Conservation (phyloP, 2,113 vertebrate species). For the Amblyornis subalaris region DNA sequence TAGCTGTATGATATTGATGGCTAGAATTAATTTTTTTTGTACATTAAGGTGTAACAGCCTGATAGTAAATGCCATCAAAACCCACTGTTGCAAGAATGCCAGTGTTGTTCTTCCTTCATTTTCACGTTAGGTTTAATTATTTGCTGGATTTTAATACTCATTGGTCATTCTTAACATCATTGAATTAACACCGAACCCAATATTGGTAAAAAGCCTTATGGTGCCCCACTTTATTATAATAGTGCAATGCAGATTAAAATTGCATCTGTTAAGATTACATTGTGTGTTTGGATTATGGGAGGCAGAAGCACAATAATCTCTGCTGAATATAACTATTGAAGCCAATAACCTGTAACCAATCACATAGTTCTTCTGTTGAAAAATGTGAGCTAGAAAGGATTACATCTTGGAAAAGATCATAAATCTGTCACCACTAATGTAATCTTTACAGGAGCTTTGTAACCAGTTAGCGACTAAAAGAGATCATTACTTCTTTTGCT, state of each 20-base stretch:
- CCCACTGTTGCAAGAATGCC: conserved; percentile 18
- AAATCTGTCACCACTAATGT: conserved; percentile 73
- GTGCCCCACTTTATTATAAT: conserved; percentile 61
- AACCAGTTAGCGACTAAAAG: conserved; percentile 67
- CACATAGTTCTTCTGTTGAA: conserved; percentile 59
- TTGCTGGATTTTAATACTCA: conserved; percentile 58
- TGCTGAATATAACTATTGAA: conserved; percentile 54
- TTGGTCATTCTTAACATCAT: conserved; percentile 55
- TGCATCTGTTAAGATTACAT: conserved; percentile 71
- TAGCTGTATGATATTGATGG: background rate
- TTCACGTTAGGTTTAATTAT: conserved; percentile 67
- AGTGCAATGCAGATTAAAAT: conserved; percentile 66
- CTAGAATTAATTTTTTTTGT: conserved; percentile 43
- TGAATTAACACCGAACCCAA: conserved; percentile 57
- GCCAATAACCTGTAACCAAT: conserved; percentile 76
- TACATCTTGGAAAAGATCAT: conserved; percentile 70
- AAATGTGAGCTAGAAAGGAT: conserved; percentile 68
- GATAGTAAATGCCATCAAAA: conserved; percentile 60
- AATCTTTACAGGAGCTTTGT: conserved; percentile 70
- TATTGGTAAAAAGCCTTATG: conserved; percentile 66
- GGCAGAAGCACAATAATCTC: conserved; percentile 65
- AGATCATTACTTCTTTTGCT: conserved; percentile 68
- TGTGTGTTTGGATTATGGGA: conserved; percentile 65
- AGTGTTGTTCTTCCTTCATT: conserved; percentile 57
- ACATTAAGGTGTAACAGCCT: conserved; percentile 62